Conservation (phyloP, 2,797 vertebrate species). For the Cercopithecus mitis region DNA sequence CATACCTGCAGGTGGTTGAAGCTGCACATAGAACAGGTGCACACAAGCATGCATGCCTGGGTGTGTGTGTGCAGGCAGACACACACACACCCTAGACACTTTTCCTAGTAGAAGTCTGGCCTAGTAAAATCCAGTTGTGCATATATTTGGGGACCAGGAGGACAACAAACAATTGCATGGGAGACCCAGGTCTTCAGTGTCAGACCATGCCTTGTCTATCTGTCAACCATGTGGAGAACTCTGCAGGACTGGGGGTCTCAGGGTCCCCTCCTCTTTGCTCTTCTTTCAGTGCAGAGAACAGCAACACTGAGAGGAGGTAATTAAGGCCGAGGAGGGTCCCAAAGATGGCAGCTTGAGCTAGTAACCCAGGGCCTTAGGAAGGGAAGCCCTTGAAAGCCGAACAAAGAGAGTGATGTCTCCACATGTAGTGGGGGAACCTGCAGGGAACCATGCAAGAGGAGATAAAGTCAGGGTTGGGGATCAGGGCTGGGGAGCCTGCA, state of each 20-base stretch:
- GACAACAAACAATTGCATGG: neutral
- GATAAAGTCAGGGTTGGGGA: neutral
- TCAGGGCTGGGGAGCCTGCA: neutral
- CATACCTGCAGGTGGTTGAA: neutral
- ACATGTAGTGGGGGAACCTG: too few species aligned
- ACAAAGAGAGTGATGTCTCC: neutral
- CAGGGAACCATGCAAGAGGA: neutral
- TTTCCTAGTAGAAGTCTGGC: neutral
- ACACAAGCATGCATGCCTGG: neutral
- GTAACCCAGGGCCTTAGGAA: neutral
- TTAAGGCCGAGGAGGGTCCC: neutral
- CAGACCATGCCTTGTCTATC: neutral
- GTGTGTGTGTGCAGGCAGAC: too few species aligned
- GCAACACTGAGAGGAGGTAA: neutral
- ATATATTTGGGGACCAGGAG: neutral
- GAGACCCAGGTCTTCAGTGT: neutral
- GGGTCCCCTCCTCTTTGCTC: neutral
- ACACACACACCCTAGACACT: neutral
- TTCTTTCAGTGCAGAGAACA: neutral
- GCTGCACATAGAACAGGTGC: neutral
- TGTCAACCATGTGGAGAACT: neutral
- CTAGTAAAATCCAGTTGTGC: neutral
- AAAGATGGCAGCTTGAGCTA: neutral
- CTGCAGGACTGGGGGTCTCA: neutral
- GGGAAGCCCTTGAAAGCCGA: neutral